phyloP scores from a whole-genome alignment of 1,140 invertebrate genomes.

The Apis laboriosa region DNA sequence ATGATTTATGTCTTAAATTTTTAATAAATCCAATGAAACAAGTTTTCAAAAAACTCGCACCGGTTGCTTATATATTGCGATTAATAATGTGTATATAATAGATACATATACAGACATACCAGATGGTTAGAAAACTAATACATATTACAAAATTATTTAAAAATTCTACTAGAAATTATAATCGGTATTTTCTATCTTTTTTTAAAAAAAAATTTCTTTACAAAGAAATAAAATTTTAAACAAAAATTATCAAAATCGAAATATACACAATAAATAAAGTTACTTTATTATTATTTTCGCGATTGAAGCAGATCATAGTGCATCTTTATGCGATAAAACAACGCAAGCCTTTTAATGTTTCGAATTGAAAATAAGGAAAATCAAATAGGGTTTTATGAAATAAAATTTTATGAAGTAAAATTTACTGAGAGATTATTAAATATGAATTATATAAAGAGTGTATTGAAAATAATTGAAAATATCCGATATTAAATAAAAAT shows the following conservation, averaged over 20 bases:
- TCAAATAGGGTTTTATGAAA: neutral
- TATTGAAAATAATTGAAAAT: neutral
- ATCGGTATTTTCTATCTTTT: neutral
- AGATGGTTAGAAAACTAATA: constrained; percentile 35
- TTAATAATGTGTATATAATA: neutral
- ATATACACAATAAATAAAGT: neutral
- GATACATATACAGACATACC: constrained; percentile 11
- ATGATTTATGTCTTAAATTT: neutral
- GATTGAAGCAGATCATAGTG: neutral
- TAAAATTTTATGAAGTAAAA: neutral
- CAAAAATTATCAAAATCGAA: neutral
- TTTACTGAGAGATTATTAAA: neutral
- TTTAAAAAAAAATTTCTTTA: too few species aligned
- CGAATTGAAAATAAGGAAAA: neutral
- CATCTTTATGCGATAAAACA: neutral
- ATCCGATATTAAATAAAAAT: neutral
- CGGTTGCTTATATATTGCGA: constrained; percentile 1
- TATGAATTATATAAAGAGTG: neutral
- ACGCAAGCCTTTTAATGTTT: neutral
- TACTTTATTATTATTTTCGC: neutral
- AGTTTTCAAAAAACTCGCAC: neutral
- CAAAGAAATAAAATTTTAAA: neutral
- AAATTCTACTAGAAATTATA: neutral
- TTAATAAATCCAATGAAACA: neutral
- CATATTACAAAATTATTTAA: constrained; percentile 12